phyloP scores from a whole-genome alignment of 2,797 vertebrate species.

The Ibycter americanus region DNA sequence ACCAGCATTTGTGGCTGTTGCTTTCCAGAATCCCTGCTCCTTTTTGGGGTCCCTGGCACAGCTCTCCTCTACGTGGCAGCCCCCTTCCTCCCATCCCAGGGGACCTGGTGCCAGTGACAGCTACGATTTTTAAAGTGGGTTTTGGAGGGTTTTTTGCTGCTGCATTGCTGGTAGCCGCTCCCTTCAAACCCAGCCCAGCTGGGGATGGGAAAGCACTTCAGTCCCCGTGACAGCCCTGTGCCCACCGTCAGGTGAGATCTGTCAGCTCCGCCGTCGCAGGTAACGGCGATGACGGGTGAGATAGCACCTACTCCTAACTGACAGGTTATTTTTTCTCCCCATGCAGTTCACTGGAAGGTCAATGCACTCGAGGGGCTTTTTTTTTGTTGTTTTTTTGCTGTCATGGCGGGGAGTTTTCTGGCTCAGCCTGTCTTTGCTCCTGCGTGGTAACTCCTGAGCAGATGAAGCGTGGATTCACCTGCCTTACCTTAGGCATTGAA shows the following conservation, averaged over 20 bases:
- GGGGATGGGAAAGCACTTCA: not conserved
- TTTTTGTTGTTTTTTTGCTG: not conserved
- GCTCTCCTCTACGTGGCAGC: not conserved
- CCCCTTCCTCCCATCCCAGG: not conserved
- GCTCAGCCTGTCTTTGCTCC: not conserved
- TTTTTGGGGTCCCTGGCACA: not conserved
- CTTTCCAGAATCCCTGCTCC: not conserved
- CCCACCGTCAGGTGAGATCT: not conserved
- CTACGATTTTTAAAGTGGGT: too few relatives aligned
- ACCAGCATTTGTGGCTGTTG: too few relatives aligned
- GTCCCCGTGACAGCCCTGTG: accelerated
- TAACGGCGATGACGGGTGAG: not conserved
- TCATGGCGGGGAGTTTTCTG: not conserved
- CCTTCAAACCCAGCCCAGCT: not conserved
- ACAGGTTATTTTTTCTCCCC: not conserved
- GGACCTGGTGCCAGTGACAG: accelerated
- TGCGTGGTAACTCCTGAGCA: not conserved
- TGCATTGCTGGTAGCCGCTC: not conserved
- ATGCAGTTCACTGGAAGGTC: conserved; percentile 22
- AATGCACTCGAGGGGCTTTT: not conserved
- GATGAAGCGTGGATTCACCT: not conserved
- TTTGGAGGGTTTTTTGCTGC: too few relatives aligned
- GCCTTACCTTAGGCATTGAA: not conserved
- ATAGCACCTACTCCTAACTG: not conserved
- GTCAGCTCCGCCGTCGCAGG: not conserved